Conservation (phyloP, 2,797 vertebrate genomes). For the Neostethus bicornis region DNA sequence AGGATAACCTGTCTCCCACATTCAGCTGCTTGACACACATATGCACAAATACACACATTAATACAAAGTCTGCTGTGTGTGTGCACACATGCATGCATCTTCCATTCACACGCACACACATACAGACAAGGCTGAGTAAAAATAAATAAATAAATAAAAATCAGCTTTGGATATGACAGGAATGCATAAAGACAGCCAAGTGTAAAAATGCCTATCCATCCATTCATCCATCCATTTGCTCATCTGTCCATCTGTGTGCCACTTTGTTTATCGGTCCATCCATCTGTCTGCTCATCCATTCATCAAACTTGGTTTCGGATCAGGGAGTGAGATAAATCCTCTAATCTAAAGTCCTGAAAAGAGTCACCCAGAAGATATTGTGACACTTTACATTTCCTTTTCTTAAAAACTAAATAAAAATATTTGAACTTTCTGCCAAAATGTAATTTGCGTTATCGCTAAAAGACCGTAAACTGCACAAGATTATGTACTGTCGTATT, state of each 20-base stretch:
- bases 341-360: constrained; percentile 3
- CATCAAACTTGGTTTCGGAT: constrained; percentile 64
- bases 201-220: constrained; percentile 71
- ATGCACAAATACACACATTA: constrained; percentile 6
- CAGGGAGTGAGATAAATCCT: constrained; percentile 39
- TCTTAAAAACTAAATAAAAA: too few relatives aligned
- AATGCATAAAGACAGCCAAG: constrained; percentile 70
- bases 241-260: constrained; percentile 72
- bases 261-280: constrained; percentile 69
- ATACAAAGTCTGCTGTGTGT: constrained; percentile 13
- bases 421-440: too few relatives aligned
- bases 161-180: constrained; percentile 57
- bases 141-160: too few relatives aligned
- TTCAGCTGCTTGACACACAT: constrained; percentile 55
- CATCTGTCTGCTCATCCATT: constrained; percentile 70
- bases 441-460: too few relatives aligned
- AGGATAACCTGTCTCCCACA: constrained; percentile 58
- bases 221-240: constrained; percentile 73
- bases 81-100: not conserved
- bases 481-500: too few relatives aligned
- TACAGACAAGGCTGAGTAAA: constrained; percentile 30
- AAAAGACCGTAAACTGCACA: too few relatives aligned
- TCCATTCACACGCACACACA: constrained; percentile 5
- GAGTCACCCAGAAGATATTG: not conserved
- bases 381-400: not conserved